phyloP scores from a whole-genome alignment of 2,113 vertebrate genomes.

The Proterorhinus semilunaris region DNA sequence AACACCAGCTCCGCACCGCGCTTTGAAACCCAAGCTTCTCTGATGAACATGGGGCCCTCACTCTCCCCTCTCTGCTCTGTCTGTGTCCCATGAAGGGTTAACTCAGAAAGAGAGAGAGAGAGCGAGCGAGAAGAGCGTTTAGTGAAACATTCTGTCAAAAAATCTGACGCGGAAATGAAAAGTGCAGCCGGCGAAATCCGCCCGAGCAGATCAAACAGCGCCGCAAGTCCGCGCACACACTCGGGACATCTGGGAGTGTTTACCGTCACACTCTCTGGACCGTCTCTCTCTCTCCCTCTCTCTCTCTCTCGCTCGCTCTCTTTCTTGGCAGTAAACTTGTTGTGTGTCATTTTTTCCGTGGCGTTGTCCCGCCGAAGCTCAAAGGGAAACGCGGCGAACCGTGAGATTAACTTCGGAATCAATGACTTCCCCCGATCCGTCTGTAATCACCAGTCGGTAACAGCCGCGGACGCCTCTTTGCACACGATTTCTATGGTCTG shows the following conservation, averaged over 20 bases:
- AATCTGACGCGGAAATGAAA: constrained; percentile 78
- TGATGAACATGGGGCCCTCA: neutral
- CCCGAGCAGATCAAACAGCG: constrained; percentile 75
- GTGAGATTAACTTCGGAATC: constrained; percentile 51
- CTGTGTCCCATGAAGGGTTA: constrained; percentile 59
- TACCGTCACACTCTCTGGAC: constrained; percentile 67
- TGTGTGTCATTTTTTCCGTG: constrained; percentile 74
- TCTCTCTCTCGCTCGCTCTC: neutral
- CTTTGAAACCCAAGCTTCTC: constrained; percentile 61
- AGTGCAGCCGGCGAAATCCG: constrained; percentile 77
- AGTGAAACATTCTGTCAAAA: constrained; percentile 79
- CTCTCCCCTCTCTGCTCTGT: constrained; percentile 41
- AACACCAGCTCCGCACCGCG: constrained; percentile 53
- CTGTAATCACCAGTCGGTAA: neutral
- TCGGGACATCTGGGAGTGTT: constrained; percentile 69
- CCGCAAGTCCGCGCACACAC: constrained; percentile 52
- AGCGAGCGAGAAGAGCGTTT: constrained; percentile 67
- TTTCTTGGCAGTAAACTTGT: constrained; percentile 58
- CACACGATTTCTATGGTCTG: too few relatives aligned
- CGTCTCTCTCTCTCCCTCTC: neutral
- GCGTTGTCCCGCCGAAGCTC: constrained; percentile 68
- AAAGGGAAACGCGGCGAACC: constrained; percentile 51
- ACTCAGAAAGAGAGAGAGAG: constrained; percentile 62
- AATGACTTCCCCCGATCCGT: constrained; percentile 53
- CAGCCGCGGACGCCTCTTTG: too few relatives aligned